These are phyloP conservation scores for Xestoiulus laeticollis DNA, from an alignment of 2,888 invertebrate species.

Conservation along the genomic window DNA sequence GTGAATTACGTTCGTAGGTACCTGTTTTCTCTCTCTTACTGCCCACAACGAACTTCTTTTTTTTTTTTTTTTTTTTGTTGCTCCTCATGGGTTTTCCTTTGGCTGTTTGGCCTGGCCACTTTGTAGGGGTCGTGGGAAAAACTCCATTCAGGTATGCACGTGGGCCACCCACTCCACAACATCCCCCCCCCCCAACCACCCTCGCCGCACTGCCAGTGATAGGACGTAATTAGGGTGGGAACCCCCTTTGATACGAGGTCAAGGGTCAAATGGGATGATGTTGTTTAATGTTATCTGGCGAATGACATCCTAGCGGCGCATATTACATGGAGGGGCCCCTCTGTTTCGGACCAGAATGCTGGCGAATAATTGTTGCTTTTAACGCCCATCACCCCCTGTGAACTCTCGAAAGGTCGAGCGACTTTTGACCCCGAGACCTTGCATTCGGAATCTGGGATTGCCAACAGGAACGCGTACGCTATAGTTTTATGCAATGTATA, in stretches of 20 bases:
- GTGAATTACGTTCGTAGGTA: conserved; percentile 16
- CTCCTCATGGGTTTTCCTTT: conserved; percentile 24
- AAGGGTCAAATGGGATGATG: conserved; percentile 41
- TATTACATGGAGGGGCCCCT: background rate
- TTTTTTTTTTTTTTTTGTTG: background rate
- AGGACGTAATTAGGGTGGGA: conserved; percentile 47
- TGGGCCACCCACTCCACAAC: background rate
- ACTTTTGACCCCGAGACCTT: conserved; percentile 20
- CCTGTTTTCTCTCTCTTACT: conserved; percentile 8
- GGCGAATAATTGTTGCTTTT: background rate
- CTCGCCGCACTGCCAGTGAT: conserved; percentile 40
- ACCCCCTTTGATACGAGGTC: conserved; percentile 46
- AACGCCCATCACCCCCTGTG: background rate
- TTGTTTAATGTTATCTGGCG: conserved; percentile 17
- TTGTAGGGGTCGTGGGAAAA: conserved; percentile 49
- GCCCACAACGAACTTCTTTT: background rate
- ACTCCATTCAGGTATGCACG: conserved; percentile 29
- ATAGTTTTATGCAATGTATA: background rate
- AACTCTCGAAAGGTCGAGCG: background rate
- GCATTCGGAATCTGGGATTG: background rate
- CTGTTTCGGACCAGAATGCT: background rate
- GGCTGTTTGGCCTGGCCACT: conserved; percentile 43
- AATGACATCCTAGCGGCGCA: conserved; percentile 20
- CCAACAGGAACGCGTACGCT: background rate
- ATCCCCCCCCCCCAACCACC: conserved; percentile 1